Base-by-base conservation (phyloP, 23 tunicate species). In the Phallusia fumigata region DNA sequence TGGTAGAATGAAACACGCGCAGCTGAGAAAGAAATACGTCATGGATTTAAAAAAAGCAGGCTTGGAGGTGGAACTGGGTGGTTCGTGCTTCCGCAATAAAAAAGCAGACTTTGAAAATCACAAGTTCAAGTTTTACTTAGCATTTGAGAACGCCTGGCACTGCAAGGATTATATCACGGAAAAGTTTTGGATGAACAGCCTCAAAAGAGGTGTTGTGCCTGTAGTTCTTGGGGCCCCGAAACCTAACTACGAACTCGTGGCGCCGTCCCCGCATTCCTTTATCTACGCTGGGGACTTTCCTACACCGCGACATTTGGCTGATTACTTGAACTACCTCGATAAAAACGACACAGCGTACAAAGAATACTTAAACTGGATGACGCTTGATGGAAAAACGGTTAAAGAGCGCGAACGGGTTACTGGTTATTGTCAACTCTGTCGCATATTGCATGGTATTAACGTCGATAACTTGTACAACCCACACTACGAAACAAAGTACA, bases 101-200 rank as follows among this genome's bases (percentile, higher is more conserved):
- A 13, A 8, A 58, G 16, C 8, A 21, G 16, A 6, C 16, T 58
- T 58, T 24, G 16, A 8, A 74, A 33, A 19, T 32, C 77, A 74
- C 69, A 19, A 74, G 28, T 65, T 78, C 77, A 89, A 89, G 58
- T 89, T 89, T 40, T 89, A 89, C 44, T 52, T 89, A 28, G 93
- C 93, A 3, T 89, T 89, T 49, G 93, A 89, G 72, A 89, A 89
- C 36, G 35, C 36, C 32, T 82, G 24, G 32, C 81, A 87, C 47
- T 87, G 90, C 81, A 36, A 24, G 19, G 90, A 87, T 31, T 87
- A 87, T 45, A 82, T 87, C 34, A 81, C 90, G 13, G 90, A 87
- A 75, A 87, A 87, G 64, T 33, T 87, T 34, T 76, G 83, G 81
- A 16, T 12, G 0, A 87, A 87, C 35, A 28, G 75, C 2, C 34